phyloP scores from a whole-genome alignment of 2,888 invertebrate genomes.

The Euplexia lucipara region DNA sequence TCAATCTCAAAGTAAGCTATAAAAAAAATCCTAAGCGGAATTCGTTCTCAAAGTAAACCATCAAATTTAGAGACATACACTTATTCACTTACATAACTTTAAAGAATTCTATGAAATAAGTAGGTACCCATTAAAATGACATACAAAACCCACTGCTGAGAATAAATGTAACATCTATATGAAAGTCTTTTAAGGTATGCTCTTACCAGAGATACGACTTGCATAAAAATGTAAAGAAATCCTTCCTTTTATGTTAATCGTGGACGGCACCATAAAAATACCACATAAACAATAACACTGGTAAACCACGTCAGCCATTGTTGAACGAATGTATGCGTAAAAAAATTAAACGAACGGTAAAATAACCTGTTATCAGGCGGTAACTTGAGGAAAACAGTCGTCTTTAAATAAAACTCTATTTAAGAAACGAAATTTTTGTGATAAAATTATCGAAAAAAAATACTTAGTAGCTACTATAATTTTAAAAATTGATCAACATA shows the following conservation, averaged over 20 bases:
- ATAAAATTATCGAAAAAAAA: not conserved
- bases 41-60: slow-evolving; percentile 14
- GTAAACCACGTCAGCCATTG: slow-evolving; percentile 57
- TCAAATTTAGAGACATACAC: slow-evolving; percentile 22
- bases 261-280: slow-evolving; percentile 54
- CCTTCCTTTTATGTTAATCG: slow-evolving; percentile 55
- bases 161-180: slow-evolving; percentile 18
- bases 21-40: slow-evolving; percentile 19
- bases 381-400: slow-evolving; percentile 29
- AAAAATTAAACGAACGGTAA: slow-evolving; percentile 54
- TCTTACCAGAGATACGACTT: slow-evolving; percentile 26
- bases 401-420: not conserved
- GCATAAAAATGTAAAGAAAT: slow-evolving; percentile 48
- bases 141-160: slow-evolving; percentile 6
- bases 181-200: slow-evolving; percentile 18
- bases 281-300: slow-evolving; percentile 60
- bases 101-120: slow-evolving; percentile 39
- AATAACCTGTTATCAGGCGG: slow-evolving; percentile 43
- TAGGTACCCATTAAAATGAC: slow-evolving; percentile 8
- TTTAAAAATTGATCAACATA: not conserved
- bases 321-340: slow-evolving; percentile 35
- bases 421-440: not conserved
- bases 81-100: slow-evolving; percentile 10
- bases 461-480: too few species aligned
- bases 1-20: slow-evolving; percentile 17